Evolutionary conservation across 2,113 vertebrate genomes (phyloP), one percentile per base, ranked within the genome.

Genomic region (Psilopsiagon aymara): DNA sequence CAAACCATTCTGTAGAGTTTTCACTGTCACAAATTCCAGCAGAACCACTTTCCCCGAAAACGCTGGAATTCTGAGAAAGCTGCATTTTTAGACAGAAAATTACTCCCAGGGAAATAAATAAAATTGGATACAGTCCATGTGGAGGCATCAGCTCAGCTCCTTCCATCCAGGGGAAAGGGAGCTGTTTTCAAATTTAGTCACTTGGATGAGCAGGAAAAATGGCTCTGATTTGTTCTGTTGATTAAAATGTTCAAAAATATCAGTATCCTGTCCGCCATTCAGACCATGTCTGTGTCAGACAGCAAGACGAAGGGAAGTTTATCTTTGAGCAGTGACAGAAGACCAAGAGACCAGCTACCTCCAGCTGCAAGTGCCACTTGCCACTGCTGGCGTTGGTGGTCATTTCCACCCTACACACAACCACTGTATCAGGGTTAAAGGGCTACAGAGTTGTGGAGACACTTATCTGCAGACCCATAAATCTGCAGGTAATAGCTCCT

Each of bases 201-300:
- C 39, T 88, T 71, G 57, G n/a, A 85, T 60, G 44, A 23, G 53
- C 66, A 83, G 68, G 73, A 11, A 70, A 95, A 90, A 86, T 9
- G 64, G 39, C 66, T 79, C 59, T 43, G 82, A 95, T 95, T 93
- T 93, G 77, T 79, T 88, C 57, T 76, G 69, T 78, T 96, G 52
- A 92, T 92, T 80, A 86, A 92, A 83, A 81, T 4, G 21, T 82
- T 70, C 68, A 87, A 86, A 97, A 88, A 62, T 63, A 79, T 18
- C 79, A 77, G 62, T 70, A 92, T 88, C 43, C 69, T 88, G 79
- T 46, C 94, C 92, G 71, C 88, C 88, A 89, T 14, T 60, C 70
- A 60, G 67, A 80, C 47, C 0, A 0, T 41, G 52, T 41, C 86
- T 1, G 2, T 92, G 82, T 80, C 73, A 83, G 64, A 51, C 37